These are phyloP conservation scores for Leptobrachium leishanense DNA, from an alignment of 2,113 vertebrate species.

Conservation along the genomic window DNA sequence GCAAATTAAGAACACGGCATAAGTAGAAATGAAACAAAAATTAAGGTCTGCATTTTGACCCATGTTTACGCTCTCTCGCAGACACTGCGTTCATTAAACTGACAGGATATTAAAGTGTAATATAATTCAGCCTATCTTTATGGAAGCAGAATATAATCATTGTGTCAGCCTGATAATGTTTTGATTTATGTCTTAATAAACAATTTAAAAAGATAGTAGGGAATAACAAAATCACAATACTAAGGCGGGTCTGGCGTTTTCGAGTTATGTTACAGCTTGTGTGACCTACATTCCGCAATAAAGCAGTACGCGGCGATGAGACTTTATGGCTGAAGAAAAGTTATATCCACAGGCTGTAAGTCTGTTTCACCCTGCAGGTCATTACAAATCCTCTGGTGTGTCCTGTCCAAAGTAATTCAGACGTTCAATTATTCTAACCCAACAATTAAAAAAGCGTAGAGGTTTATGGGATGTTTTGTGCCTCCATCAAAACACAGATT, in stretches of 20 bases:
- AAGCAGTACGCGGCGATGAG: slow-evolving; percentile 10
- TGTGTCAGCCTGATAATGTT: slow-evolving; percentile 22
- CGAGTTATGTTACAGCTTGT: slow-evolving; percentile 1
- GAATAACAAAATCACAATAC: slow-evolving; percentile 9
- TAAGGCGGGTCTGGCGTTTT: not conserved
- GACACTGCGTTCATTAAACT: slow-evolving; percentile 2
- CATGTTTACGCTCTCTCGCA: too few species aligned
- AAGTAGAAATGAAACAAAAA: not conserved
- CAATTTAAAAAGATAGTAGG: slow-evolving; percentile 24
- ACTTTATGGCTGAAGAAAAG: not conserved
- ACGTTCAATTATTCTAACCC: not conserved
- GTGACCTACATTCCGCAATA: slow-evolving; percentile 20
- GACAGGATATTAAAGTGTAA: slow-evolving; percentile 32
- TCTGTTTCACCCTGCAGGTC: slow-evolving; percentile 5
- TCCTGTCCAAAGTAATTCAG: slow-evolving; percentile 1
- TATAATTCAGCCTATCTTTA: slow-evolving; percentile 20
- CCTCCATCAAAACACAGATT: not conserved
- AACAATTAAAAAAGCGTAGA: not conserved
- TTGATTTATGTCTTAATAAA: slow-evolving; percentile 41
- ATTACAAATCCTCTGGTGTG: not conserved
- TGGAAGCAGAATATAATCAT: slow-evolving; percentile 25
- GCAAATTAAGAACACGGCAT: not conserved
- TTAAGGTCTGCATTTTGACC: not conserved
- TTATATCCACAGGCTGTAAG: slow-evolving; percentile 2
- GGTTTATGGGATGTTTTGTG: not conserved